Percentiles rank a stretch among this genome's conserved stretches.
Evolutionary conservation across 2,888 invertebrate genomes (phyloP).

Genomic region (Argyresthia albistria): DNA sequence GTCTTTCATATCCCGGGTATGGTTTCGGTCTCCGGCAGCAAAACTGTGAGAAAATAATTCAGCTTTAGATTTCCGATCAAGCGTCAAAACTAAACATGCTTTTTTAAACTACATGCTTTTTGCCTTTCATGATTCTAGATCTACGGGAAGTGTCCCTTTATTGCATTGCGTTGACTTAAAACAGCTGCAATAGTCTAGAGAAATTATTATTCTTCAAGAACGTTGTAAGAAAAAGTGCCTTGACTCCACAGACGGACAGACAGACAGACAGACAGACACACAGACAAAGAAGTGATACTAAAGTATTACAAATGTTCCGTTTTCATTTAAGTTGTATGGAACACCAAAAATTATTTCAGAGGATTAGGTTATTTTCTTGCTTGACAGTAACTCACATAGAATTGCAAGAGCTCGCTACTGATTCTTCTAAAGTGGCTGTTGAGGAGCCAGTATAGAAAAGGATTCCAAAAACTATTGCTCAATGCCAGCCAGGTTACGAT

Average conservation of each 20-base stretch:
- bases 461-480: slow-evolving; percentile 93
- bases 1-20: slow-evolving; percentile 53
- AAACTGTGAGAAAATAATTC: slow-evolving; percentile 29
- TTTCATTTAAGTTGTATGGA: no score
- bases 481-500: slow-evolving; percentile 89
- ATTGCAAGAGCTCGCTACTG: slow-evolving; percentile 81
- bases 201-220: no score
- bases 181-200: no score
- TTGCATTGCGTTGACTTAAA: no score
- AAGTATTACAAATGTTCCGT: no score
- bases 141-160: no score
- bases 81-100: not conserved
- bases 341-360: not conserved
- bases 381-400: slow-evolving; percentile 74
- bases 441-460: slow-evolving; percentile 89
- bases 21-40: slow-evolving; percentile 57
- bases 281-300: no score
- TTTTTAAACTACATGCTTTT: not conserved
- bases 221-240: no score
- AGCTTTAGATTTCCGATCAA: not conserved
- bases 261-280: no score
- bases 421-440: slow-evolving; percentile 89
- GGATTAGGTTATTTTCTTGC: slow-evolving; percentile 8
- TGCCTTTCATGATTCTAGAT: no score
- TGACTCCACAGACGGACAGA: no score